Conservation (phyloP, 2,888 invertebrate species). For the Rotaria sp. region DNA sequence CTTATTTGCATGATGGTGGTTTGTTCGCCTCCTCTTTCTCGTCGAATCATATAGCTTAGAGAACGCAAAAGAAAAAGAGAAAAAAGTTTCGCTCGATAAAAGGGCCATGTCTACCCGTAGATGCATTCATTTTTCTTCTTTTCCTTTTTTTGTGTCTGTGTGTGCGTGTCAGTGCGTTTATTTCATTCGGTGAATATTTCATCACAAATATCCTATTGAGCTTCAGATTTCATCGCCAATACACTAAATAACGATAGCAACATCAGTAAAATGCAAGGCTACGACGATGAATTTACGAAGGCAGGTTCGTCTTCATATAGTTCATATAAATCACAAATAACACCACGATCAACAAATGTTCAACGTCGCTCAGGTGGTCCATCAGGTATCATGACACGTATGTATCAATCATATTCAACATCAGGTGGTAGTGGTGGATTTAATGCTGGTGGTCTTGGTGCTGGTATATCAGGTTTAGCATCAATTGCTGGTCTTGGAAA, state of each 20-base stretch:
- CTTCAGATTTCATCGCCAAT: conserved; percentile 9
- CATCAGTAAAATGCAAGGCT: conserved; percentile 31
- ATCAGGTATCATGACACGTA: conserved; percentile 32
- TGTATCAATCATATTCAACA: conserved; percentile 35
- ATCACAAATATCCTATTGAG: not conserved
- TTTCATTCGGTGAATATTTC: not conserved
- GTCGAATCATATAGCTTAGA: not conserved
- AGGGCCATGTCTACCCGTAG: not conserved
- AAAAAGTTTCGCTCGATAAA: not conserved
- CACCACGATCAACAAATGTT: conserved; percentile 40
- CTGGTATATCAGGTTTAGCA: conserved; percentile 15
- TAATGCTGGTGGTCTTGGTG: not conserved
- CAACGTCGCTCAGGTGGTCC: conserved; percentile 38
- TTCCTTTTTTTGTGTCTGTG: not conserved
- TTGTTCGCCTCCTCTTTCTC: not conserved
- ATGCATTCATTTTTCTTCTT: conserved; percentile 3
- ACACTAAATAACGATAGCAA: conserved; percentile 25
- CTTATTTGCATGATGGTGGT: conserved; percentile 4
- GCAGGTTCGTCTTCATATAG: conserved; percentile 31
- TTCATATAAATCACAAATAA: conserved; percentile 40
- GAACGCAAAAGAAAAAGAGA: conserved; percentile 7
- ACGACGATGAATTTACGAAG: conserved; percentile 25
- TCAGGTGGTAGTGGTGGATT: conserved; percentile 3
- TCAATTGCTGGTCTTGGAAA: conserved; percentile 22
- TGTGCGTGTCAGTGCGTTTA: not conserved